Percentiles rank a stretch among this genome's conserved stretches.
Conservation (phyloP, 2,797 vertebrate genomes). For the Tachyglossus aculeatus region DNA sequence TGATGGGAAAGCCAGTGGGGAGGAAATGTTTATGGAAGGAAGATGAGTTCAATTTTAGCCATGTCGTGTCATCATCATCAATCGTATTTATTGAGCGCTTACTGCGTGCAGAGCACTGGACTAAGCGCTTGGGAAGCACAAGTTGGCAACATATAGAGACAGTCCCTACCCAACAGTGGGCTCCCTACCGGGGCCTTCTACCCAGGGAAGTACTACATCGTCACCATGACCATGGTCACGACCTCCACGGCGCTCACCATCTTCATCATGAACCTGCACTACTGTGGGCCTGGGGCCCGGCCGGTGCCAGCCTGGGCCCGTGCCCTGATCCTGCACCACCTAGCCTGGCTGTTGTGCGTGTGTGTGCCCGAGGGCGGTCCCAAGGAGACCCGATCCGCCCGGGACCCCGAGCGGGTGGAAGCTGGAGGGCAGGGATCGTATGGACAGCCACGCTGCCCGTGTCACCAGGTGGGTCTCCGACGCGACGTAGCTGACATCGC, state of each 20-base stretch:
- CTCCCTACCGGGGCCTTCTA: not conserved
- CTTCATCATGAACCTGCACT: slow-evolving; percentile 92
- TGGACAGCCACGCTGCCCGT: slow-evolving; percentile 68
- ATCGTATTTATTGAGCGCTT: too few relatives aligned
- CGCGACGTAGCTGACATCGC: slow-evolving; percentile 80
- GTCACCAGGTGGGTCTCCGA: slow-evolving; percentile 76
- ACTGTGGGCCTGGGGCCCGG: slow-evolving; percentile 83
- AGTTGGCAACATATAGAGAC: too few relatives aligned
- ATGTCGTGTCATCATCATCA: too few relatives aligned
- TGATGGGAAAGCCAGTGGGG: too few relatives aligned
- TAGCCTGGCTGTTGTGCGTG: slow-evolving; percentile 84
- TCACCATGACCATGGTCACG: slow-evolving; percentile 94
- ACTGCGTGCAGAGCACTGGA: too few relatives aligned
- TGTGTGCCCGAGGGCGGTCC: slow-evolving; percentile 75
- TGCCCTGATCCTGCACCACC: slow-evolving; percentile 78
- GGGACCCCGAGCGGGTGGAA: slow-evolving; percentile 4
- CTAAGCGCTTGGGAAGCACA: too few relatives aligned
- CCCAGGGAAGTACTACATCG: slow-evolving; percentile 92
- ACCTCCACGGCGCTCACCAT: slow-evolving; percentile 90
- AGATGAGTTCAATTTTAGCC: too few relatives aligned
- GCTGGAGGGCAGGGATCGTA: slow-evolving; percentile 17
- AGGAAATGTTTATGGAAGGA: too few relatives aligned
- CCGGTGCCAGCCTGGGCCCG: slow-evolving; percentile 85
- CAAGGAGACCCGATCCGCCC: slow-evolving; percentile 5
- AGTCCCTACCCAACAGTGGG: too few relatives aligned